These are phyloP conservation scores for Sesia apiformis DNA, from an alignment of 2,888 invertebrate species.

Conservation along the genomic window DNA sequence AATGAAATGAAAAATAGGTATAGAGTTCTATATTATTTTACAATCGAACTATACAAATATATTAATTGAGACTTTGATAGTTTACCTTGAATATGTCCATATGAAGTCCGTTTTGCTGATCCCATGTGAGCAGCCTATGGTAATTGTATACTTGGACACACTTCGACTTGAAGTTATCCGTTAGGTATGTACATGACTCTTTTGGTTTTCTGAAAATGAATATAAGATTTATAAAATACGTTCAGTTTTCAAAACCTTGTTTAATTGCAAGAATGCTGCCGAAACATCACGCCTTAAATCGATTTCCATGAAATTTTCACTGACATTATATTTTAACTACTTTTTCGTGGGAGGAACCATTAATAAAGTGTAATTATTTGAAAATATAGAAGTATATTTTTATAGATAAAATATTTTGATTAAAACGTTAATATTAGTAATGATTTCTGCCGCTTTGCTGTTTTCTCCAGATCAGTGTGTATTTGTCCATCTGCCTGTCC, in stretches of 20 bases:
- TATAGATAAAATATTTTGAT: not conserved
- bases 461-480: too few species aligned
- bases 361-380: not conserved
- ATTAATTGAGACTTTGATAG: too few species aligned
- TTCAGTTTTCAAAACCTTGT: too few species aligned
- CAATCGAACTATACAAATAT: too few species aligned
- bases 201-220: conserved; percentile 77
- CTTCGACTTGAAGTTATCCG: conserved; percentile 85
- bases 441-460: too few species aligned
- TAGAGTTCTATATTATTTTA: too few species aligned
- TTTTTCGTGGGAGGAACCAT: not conserved
- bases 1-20: too few species aligned
- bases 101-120: conserved; percentile 84
- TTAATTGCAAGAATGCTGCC: too few species aligned
- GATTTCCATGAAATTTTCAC: too few species aligned
- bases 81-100: conserved; percentile 88
- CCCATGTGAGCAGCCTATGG: conserved; percentile 87
- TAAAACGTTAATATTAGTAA: not conserved
- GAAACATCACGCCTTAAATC: too few species aligned
- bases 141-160: conserved; percentile 90
- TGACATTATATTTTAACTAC: too few species aligned
- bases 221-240: conserved; percentile 1
- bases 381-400: not conserved
- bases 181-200: conserved; percentile 84
- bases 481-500: too few species aligned